These are phyloP conservation scores for Minunthozetes semirufus DNA, from an alignment of 2,888 invertebrate species.

Conservation along the genomic window DNA sequence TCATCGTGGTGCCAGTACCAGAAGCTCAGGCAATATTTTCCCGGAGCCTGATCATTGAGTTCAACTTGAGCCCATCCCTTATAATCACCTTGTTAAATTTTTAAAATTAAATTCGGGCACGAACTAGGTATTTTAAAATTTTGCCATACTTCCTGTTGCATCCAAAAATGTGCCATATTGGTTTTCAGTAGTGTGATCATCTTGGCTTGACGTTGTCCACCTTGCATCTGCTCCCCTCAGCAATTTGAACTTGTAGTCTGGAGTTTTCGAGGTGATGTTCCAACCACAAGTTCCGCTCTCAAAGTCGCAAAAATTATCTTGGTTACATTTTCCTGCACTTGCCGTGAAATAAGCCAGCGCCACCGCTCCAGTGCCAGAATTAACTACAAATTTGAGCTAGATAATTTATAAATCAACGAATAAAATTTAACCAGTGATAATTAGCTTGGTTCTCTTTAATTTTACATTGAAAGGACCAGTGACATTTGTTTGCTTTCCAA, in stretches of 20 bases:
- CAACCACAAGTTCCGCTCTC: slow-evolving; percentile 27
- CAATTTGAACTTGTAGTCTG: neutral
- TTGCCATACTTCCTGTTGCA: neutral
- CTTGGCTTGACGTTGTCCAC: neutral
- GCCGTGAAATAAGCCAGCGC: neutral
- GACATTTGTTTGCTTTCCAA: neutral
- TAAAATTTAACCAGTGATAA: too few relatives aligned
- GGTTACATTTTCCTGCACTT: neutral
- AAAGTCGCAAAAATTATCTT: slow-evolving; percentile 21
- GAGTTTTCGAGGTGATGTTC: neutral
- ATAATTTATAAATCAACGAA: too few relatives aligned
- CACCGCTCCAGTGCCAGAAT: neutral
- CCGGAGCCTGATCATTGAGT: neutral
- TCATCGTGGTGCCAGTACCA: neutral
- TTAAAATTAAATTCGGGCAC: too few relatives aligned
- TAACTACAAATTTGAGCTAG: neutral
- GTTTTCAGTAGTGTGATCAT: slow-evolving; percentile 20
- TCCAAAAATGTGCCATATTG: slow-evolving; percentile 13
- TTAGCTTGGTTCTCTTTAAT: neutral
- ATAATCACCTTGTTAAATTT: neutral
- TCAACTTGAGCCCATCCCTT: neutral
- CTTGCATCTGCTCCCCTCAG: neutral
- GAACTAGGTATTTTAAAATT: neutral
- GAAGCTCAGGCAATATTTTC: neutral
- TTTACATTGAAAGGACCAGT: neutral